phyloP scores from a whole-genome alignment of 2,888 invertebrate genomes.

The Drosophila paucipuncta region DNA sequence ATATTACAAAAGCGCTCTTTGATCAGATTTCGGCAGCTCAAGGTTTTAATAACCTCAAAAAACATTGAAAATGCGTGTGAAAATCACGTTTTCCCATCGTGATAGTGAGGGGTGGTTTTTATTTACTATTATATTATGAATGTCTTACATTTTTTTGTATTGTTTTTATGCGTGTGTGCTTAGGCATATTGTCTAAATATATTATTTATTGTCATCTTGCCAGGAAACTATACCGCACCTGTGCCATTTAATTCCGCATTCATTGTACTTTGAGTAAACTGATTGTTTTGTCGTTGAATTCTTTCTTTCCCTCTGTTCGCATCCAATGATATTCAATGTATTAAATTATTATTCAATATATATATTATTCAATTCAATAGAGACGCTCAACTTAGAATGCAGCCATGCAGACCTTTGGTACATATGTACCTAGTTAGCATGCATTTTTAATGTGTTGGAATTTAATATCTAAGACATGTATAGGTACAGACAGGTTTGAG shows the following conservation, averaged over 20 bases:
- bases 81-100: not conserved
- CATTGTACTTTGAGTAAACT: not conserved
- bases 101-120: not conserved
- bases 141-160: not conserved
- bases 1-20: not conserved
- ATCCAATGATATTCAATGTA: not conserved
- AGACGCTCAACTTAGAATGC: not conserved
- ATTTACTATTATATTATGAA: not conserved
- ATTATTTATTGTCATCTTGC: not conserved
- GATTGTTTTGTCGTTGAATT: not conserved
- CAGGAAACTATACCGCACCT: not conserved
- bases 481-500: not conserved
- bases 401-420: conserved; percentile 1
- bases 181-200: not conserved
- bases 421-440: not conserved
- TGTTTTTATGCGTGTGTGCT: not conserved
- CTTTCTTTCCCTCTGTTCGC: not conserved
- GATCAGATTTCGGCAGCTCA: not conserved
- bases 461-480: not conserved
- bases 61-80: not conserved
- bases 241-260: not conserved
- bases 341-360: not conserved
- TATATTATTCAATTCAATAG: not conserved
- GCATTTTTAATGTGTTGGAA: not conserved
- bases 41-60: not conserved